Evolutionary conservation across 2,797 vertebrate genomes (phyloP).

Genomic region (Spinus olivaceus): DNA sequence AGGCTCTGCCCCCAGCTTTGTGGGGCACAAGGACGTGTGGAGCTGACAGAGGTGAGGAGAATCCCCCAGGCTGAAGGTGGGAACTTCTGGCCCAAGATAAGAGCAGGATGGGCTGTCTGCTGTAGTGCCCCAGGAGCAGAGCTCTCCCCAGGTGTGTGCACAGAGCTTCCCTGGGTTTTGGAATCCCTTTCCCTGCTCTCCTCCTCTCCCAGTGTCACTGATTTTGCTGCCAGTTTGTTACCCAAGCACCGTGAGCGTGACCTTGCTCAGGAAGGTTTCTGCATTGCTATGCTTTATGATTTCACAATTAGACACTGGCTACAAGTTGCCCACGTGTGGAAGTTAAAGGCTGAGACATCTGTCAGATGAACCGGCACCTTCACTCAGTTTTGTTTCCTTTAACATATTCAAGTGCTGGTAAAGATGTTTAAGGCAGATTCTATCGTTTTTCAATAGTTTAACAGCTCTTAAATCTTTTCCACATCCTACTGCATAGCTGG

Average conservation of each 20-base stretch:
- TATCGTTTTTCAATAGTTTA: neutral
- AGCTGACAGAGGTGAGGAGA: fast-evolving
- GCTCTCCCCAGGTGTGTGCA: neutral
- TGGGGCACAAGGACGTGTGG: fast-evolving
- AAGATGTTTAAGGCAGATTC: neutral
- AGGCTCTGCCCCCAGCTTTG: fast-evolving
- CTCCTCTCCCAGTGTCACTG: fast-evolving
- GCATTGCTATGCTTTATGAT: conserved; percentile 26
- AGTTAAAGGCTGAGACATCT: neutral
- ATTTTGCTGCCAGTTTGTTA: neutral
- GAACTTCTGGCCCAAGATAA: fast-evolving
- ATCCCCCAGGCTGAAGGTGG: neutral
- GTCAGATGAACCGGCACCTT: neutral
- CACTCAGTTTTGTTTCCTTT: neutral
- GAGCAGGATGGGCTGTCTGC: neutral
- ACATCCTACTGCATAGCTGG: fast-evolving
- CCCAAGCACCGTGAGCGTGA: neutral
- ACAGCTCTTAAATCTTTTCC: neutral
- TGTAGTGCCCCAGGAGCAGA: fast-evolving
- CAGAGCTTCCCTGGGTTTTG: neutral
- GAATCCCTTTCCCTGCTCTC: neutral
- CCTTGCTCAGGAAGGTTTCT: conserved; percentile 36
- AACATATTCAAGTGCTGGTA: neutral
- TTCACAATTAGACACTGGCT: conserved; percentile 28
- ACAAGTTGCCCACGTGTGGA: neutral